Percentiles rank a stretch among this genome's conserved stretches.
Evolutionary conservation across 2,113 vertebrate species (phyloP).

Genomic region (Rattus norvegicus): DNA sequence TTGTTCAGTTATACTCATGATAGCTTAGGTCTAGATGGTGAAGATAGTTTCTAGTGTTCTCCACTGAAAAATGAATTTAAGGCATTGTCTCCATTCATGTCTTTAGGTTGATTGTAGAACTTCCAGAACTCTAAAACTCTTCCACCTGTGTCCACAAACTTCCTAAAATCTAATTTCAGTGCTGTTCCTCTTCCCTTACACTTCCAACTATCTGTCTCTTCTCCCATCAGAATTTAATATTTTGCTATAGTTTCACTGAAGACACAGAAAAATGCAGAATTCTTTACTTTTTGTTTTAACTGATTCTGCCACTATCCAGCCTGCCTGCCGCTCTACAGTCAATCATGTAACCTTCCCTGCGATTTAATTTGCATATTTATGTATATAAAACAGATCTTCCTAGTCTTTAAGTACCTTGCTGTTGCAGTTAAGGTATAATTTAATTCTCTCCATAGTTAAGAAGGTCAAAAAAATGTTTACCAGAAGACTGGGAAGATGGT

Average conservation of each 20-base stretch:
- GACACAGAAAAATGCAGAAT: neutral
- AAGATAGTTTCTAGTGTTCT: neutral
- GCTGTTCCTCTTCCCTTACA: neutral
- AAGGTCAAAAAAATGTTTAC: neutral
- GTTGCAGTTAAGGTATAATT: neutral
- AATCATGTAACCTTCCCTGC: neutral
- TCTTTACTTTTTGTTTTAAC: neutral
- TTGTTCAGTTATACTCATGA: neutral
- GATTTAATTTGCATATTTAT: neutral
- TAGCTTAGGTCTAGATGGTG: neutral
- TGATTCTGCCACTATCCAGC: neutral
- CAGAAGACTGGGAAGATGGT: neutral
- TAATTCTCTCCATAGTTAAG: neutral
- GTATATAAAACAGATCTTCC: neutral
- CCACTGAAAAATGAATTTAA: neutral
- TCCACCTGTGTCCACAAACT: neutral
- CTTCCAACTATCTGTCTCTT: neutral
- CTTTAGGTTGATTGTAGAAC: neutral
- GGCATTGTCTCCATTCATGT: neutral
- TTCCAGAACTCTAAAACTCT: neutral
- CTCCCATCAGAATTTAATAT: neutral
- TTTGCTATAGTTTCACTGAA: constrained; percentile 11
- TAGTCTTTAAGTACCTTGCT: neutral
- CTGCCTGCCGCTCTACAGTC: neutral
- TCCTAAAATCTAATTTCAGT: neutral